These are phyloP conservation scores for Pseudachorutes palmiensis DNA, from an alignment of 1,140 invertebrate genomes.

Conservation along the genomic window DNA sequence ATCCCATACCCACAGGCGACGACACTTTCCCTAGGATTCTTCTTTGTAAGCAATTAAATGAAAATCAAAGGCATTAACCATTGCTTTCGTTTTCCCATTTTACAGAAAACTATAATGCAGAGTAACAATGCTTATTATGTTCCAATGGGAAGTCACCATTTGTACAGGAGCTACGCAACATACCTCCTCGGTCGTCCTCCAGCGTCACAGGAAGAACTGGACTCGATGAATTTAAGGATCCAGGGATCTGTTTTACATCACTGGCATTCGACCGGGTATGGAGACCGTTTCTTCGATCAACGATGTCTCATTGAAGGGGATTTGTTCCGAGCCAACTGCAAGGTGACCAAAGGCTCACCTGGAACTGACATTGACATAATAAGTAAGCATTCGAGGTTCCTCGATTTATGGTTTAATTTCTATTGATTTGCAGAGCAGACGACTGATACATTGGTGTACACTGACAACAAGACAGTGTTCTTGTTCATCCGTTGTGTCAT, in stretches of 20 bases:
- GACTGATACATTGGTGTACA: neutral
- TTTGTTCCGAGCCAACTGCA: conserved; percentile 2
- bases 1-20: neutral
- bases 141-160: neutral
- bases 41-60: neutral
- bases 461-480: neutral
- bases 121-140: neutral
- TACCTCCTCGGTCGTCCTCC: neutral
- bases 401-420: neutral
- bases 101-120: neutral
- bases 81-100: neutral
- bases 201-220: neutral
- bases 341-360: neutral
- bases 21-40: neutral
- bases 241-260: neutral
- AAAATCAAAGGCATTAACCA: neutral
- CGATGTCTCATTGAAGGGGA: neutral
- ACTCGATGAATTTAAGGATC: conserved; percentile 1
- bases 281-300: neutral
- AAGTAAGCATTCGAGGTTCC: neutral
- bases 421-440: neutral
- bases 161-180: conserved; percentile 3
- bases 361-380: neutral
- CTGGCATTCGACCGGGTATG: neutral
- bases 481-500: neutral